These are phyloP conservation scores for Argentina silus DNA, from an alignment of 2,797 vertebrate genomes.

Conservation along the genomic window DNA sequence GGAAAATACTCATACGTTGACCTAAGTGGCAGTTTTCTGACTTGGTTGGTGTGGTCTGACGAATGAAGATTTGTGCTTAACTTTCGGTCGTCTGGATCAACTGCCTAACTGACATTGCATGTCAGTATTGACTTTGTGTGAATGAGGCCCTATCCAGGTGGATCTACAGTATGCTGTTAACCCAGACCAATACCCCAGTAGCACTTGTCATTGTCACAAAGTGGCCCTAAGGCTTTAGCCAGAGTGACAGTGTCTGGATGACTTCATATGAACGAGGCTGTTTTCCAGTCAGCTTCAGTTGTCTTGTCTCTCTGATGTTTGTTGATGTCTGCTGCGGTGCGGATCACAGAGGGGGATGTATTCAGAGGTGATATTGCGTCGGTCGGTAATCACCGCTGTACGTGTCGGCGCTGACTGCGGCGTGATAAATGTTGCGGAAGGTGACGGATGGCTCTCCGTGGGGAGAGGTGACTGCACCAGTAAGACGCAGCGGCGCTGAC, in stretches of 20 bases:
- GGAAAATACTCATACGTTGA: too few relatives aligned
- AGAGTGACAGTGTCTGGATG: slow-evolving; percentile 61
- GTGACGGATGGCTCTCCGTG: slow-evolving; percentile 38
- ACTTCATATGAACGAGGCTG: slow-evolving; percentile 70
- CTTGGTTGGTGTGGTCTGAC: too few relatives aligned
- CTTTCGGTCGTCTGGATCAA: too few relatives aligned
- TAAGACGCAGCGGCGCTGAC: slow-evolving; percentile 49
- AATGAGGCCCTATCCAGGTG: slow-evolving; percentile 29
- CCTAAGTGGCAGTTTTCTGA: too few relatives aligned
- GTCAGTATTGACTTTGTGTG: slow-evolving; percentile 48
- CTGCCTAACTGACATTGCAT: slow-evolving; percentile 3
- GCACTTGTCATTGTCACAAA: slow-evolving; percentile 49
- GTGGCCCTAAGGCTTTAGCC: slow-evolving; percentile 50
- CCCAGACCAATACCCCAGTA: slow-evolving; percentile 23
- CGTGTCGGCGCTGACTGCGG: slow-evolving; percentile 18
- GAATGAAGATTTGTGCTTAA: too few relatives aligned
- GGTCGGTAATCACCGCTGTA: slow-evolving; percentile 32
- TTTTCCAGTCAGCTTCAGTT: slow-evolving; percentile 71
- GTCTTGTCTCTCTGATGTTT: slow-evolving; percentile 60
- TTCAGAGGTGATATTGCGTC: slow-evolving; percentile 37
- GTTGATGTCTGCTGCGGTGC: slow-evolving; percentile 25
- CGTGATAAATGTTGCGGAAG: slow-evolving; percentile 32
- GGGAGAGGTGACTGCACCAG: slow-evolving; percentile 33
- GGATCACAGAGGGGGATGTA: slow-evolving; percentile 20
- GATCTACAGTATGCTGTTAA: slow-evolving; percentile 29